Evolutionary conservation across 2,113 vertebrate species (phyloP).

Genomic region (Eira barbara): DNA sequence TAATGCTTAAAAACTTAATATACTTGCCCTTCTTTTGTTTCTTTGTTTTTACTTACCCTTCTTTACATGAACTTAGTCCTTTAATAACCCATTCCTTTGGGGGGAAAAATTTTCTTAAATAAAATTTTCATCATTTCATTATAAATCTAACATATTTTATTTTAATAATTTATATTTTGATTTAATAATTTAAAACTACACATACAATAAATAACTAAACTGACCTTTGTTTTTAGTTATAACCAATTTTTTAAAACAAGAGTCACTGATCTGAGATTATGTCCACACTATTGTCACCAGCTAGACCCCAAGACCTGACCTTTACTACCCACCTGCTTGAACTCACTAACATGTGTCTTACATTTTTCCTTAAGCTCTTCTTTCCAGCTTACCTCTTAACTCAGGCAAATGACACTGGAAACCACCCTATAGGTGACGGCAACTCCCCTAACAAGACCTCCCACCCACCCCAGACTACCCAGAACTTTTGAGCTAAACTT

Average conservation of each 20-base stretch:
- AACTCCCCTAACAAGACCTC: not conserved
- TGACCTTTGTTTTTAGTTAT: not conserved
- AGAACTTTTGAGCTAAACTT: not conserved
- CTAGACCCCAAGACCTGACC: not conserved
- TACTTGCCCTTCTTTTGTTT: not conserved
- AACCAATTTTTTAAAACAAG: not conserved
- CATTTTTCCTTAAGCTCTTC: not conserved
- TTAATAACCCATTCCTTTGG: not conserved
- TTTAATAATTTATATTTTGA: constrained; percentile 5
- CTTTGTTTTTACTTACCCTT: not conserved
- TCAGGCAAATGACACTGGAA: not conserved
- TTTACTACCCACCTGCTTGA: not conserved
- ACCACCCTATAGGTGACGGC: not conserved
- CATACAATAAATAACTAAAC: not conserved
- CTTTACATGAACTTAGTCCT: not conserved
- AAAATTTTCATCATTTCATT: not conserved
- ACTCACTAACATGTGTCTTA: not conserved
- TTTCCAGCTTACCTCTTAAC: not conserved
- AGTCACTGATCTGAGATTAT: not conserved
- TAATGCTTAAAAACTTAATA: not conserved
- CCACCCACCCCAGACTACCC: not conserved
- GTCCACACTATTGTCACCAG: not conserved
- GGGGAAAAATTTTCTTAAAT: no score
- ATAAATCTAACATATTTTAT: not conserved
- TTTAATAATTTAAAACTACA: not conserved